These are phyloP conservation scores for Prionailurus bengalensis DNA, from an alignment of 2,113 vertebrate species.

Conservation along the genomic window DNA sequence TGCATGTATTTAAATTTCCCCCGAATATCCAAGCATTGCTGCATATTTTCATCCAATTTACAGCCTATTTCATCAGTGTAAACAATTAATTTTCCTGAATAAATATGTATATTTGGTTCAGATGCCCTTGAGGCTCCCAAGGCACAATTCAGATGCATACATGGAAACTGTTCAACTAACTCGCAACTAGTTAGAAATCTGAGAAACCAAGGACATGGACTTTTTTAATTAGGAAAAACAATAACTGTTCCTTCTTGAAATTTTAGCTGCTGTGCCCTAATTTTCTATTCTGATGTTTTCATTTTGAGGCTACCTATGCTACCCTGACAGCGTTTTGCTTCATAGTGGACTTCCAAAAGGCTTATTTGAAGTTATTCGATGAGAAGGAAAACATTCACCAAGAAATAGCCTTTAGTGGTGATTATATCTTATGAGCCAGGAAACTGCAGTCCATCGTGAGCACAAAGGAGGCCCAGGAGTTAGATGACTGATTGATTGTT, in stretches of 20 bases:
- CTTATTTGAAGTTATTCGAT: constrained; percentile 72
- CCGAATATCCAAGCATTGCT: constrained; percentile 76
- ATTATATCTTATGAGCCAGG: constrained; percentile 61
- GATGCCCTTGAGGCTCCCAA: constrained; percentile 72
- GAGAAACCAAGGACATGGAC: background rate
- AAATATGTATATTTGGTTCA: constrained; percentile 77
- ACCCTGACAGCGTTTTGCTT: constrained; percentile 65
- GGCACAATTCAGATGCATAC: constrained; percentile 66
- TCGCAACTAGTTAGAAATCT: constrained; percentile 66
- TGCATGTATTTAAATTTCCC: constrained; percentile 79
- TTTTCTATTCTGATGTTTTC: constrained; percentile 72
- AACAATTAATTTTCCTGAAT: constrained; percentile 82
- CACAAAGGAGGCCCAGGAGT: constrained; percentile 69
- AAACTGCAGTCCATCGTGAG: constrained; percentile 65
- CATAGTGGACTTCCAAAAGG: constrained; percentile 67
- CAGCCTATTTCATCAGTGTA: constrained; percentile 76
- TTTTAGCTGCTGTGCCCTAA: constrained; percentile 47
- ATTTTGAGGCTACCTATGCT: constrained; percentile 66
- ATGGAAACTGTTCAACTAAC: constrained; percentile 53
- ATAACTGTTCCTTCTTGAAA: constrained; percentile 59
- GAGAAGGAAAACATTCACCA: constrained; percentile 63
- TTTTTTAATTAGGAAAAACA: constrained; percentile 68
- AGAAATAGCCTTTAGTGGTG: constrained; percentile 47
- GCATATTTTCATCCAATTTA: constrained; percentile 74
- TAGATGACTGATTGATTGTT: constrained; percentile 77